phyloP scores from a whole-genome alignment of 2,113 vertebrate species.

The Dasyurus viverrinus region DNA sequence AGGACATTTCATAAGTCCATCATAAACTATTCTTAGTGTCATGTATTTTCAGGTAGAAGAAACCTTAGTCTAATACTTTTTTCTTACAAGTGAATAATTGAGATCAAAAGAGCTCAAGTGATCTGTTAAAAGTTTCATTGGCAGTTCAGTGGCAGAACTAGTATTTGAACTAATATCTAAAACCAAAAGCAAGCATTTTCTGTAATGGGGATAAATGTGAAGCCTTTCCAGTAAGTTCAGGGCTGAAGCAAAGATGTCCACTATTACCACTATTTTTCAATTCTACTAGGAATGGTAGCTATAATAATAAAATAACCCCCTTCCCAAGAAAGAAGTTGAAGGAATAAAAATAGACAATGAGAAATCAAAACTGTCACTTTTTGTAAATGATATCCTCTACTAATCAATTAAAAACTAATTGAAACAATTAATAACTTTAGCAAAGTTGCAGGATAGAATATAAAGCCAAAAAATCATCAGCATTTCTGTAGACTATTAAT shows the following conservation, averaged over 20 bases:
- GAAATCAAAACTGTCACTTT: neutral
- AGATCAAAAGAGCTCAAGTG: too few species aligned
- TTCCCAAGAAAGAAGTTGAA: neutral
- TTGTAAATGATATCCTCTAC: neutral
- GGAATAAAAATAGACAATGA: neutral
- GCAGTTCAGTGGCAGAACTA: too few species aligned
- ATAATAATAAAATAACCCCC: neutral
- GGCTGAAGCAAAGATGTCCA: neutral
- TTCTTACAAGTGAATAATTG: too few species aligned
- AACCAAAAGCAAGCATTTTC: neutral
- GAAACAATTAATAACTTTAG: neutral
- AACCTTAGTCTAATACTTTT: too few species aligned
- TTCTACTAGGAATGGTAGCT: neutral
- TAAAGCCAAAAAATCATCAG: neutral
- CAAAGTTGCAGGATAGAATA: neutral
- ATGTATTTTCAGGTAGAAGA: too few species aligned
- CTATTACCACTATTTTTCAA: neutral
- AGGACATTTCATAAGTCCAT: too few species aligned
- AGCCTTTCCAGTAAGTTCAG: neutral
- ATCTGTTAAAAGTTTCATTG: too few species aligned
- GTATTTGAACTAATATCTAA: neutral
- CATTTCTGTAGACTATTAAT: neutral
- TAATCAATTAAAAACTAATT: neutral
- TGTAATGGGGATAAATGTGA: neutral
- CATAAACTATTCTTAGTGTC: too few species aligned